Evolutionary conservation across 53 echinoderm and acorn worm species (phyloP).

Genomic region (Hippasteria phrygiana): DNA sequence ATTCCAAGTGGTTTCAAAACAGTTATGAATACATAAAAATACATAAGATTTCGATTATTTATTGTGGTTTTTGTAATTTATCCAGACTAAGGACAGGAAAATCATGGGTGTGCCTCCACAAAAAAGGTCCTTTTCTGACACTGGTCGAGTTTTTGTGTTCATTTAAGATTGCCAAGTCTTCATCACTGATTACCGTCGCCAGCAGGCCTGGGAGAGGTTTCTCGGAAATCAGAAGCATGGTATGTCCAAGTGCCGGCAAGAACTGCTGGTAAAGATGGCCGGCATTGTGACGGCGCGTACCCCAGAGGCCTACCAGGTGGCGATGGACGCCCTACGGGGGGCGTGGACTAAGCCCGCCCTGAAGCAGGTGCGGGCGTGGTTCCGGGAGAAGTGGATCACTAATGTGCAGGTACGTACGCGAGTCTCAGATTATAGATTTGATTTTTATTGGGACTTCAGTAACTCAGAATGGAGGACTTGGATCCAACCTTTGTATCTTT

Average conservation of each 20-base stretch:
- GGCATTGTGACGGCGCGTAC: constrained; percentile 11
- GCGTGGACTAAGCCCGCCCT: constrained; percentile 4
- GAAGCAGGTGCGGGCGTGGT: constrained; percentile 26
- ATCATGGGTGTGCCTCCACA: too few relatives aligned
- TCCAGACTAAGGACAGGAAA: too few relatives aligned
- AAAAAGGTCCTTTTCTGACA: too few relatives aligned
- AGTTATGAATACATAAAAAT: too few relatives aligned
- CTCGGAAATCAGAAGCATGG: constrained; percentile 1
- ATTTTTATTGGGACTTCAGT: too few relatives aligned
- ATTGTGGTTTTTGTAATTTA: too few relatives aligned
- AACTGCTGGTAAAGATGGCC: neutral
- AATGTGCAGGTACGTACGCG: constrained; percentile 31
- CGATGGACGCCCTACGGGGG: constrained; percentile 4
- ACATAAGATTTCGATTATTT: too few relatives aligned
- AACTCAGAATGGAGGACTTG: too few relatives aligned
- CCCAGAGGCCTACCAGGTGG: constrained; percentile 12
- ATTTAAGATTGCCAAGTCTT: constrained; percentile 10
- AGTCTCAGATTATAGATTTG: too few relatives aligned
- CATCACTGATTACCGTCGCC: constrained; percentile 29
- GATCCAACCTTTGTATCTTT: too few relatives aligned
- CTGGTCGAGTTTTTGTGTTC: neutral
- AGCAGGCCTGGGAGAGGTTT: constrained; percentile 35
- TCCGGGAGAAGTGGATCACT: constrained; percentile 23
- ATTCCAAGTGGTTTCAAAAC: too few relatives aligned
- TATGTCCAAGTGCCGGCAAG: neutral